Conservation (phyloP, 2,113 vertebrate species). For the Heterocephalus glaber region DNA sequence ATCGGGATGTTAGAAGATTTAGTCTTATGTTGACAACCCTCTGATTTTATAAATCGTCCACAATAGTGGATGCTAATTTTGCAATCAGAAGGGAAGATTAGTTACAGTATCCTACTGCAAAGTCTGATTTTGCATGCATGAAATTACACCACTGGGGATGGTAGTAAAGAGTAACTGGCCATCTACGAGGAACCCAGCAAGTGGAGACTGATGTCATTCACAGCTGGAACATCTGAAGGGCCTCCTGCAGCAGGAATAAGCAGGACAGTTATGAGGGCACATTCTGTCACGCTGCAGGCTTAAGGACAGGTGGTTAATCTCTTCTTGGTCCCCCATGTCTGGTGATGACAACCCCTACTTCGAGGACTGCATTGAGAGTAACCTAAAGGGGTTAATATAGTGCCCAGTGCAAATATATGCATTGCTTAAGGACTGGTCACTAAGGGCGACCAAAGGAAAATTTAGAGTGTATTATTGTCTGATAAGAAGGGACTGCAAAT, state of each 20-base stretch:
- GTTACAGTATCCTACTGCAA: not conserved
- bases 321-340: not conserved
- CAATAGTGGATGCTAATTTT: not conserved
- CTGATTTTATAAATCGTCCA: not conserved
- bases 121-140: not conserved
- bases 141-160: accelerated
- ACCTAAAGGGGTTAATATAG: accelerated
- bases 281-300: accelerated
- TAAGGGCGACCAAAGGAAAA: not conserved
- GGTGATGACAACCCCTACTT: accelerated
- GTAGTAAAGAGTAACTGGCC: too few relatives aligned
- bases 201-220: not conserved
- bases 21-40: not conserved
- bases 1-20: not conserved
- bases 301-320: not conserved
- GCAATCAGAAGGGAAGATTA: not conserved
- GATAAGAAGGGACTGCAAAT: not conserved
- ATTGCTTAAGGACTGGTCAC: accelerated
- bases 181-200: not conserved
- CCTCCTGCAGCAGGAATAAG: too few relatives aligned
- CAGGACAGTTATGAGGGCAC: not conserved
- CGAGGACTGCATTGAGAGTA: not conserved
- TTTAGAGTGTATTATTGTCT: too few relatives aligned
- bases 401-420: accelerated
- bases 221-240: not conserved